These are phyloP conservation scores for Octonoba sinensis DNA, from an alignment of 2,888 invertebrate genomes.

Conservation along the genomic window DNA sequence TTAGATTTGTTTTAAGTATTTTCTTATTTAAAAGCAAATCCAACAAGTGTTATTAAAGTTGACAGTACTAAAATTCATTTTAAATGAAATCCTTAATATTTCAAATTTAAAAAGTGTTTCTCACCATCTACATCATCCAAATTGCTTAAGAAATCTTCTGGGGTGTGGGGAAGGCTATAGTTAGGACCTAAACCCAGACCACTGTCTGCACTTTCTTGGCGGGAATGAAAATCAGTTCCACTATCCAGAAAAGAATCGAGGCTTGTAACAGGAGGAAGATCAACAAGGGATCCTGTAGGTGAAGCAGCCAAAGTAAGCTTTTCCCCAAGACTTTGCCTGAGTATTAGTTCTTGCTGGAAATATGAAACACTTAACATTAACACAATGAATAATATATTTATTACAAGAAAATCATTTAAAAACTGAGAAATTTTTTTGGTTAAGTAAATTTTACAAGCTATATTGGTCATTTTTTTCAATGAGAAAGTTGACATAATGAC, in stretches of 20 bases:
- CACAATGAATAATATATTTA: background rate
- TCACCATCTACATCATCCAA: constrained; percentile 83
- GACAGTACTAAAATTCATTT: background rate
- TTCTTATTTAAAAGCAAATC: background rate
- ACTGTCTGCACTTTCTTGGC: constrained; percentile 95
- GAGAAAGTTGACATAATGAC: too few species aligned
- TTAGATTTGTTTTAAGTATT: background rate
- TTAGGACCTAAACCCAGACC: constrained; percentile 85
- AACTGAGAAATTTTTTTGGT: too few species aligned
- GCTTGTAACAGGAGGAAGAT: constrained; percentile 66
- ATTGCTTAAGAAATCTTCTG: constrained; percentile 87
- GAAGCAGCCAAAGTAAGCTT: constrained; percentile 63
- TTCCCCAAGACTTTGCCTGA: constrained; percentile 74
- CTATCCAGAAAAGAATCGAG: constrained; percentile 70
- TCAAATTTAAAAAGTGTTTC: background rate
- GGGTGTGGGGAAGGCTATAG: constrained; percentile 91
- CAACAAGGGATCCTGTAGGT: constrained; percentile 56
- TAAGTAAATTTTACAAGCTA: too few species aligned
- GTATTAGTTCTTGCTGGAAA: constrained; percentile 79
- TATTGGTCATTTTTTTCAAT: too few species aligned
- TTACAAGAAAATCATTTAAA: too few species aligned
- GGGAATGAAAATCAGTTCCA: constrained; percentile 82
- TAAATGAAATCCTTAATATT: background rate
- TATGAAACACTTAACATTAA: background rate
- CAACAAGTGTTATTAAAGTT: background rate